Evolutionary conservation across 1,140 invertebrate genomes (phyloP).

Genomic region (Hylaeus volcanicus): DNA sequence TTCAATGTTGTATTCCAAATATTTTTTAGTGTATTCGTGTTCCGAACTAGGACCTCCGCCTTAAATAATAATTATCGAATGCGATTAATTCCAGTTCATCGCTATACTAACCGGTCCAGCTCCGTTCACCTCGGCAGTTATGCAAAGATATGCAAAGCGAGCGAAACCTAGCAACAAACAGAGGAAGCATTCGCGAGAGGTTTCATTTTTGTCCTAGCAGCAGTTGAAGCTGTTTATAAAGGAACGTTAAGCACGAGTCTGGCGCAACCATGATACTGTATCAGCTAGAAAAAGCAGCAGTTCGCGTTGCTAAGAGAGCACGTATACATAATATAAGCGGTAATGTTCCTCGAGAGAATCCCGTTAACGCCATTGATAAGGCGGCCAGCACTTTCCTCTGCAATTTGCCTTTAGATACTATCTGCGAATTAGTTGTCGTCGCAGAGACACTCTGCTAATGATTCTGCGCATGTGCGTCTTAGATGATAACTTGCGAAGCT

Average conservation of each 20-base stretch:
- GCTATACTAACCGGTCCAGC: no score
- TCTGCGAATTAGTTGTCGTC: slow-evolving; percentile 15
- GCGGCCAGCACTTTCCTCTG: slow-evolving; percentile 44
- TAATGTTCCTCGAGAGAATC: slow-evolving; percentile 42
- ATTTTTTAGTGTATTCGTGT: no score
- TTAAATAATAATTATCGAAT: no score
- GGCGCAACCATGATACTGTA: slow-evolving; percentile 3
- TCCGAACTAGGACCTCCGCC: no score
- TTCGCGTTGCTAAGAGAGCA: slow-evolving; percentile 31
- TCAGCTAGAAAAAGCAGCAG: slow-evolving; percentile 38
- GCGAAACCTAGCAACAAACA: neutral
- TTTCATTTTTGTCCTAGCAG: slow-evolving; percentile 1
- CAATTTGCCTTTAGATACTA: slow-evolving; percentile 50
- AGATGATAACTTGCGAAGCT: no score
- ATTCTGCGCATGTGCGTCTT: no score
- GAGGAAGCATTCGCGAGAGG: neutral
- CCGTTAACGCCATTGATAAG: slow-evolving; percentile 42
- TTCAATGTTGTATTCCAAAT: no score
- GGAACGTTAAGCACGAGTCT: neutral
- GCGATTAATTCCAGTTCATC: no score
- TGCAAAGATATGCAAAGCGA: neutral
- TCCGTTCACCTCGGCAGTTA: no score
- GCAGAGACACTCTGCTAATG: neutral
- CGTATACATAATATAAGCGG: slow-evolving; percentile 41
- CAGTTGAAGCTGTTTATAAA: neutral